These are phyloP conservation scores for Dendroctonus ponderosae DNA, from an alignment of 1,140 invertebrate genomes.

Conservation along the genomic window DNA sequence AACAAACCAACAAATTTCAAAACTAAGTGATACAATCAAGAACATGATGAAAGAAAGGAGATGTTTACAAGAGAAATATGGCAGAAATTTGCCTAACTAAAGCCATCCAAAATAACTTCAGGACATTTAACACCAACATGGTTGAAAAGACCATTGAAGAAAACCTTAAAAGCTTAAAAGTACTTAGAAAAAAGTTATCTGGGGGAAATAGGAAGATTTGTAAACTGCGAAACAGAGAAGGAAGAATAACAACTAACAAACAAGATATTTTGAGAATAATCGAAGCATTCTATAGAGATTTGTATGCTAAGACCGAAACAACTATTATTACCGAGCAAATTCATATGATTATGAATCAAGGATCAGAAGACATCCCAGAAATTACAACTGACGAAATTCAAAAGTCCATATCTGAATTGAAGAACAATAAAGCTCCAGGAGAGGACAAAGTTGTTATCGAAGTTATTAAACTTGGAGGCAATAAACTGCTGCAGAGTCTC, in stretches of 20 bases:
- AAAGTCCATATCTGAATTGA: neutral
- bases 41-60: no score
- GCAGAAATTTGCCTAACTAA: no score
- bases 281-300: neutral
- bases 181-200: neutral
- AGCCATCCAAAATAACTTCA: no score
- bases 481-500: neutral
- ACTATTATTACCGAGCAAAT: neutral
- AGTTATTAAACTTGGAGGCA: neutral
- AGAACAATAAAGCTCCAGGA: slow-evolving; percentile 12
- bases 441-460: slow-evolving; percentile 8
- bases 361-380: slow-evolving; percentile 6
- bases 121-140: no score
- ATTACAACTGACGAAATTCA: slow-evolving; percentile 5
- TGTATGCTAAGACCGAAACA: neutral
- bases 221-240: slow-evolving; percentile 1
- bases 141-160: neutral
- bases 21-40: no score
- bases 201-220: neutral
- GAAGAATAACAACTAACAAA: neutral
- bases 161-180: neutral
- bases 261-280: slow-evolving; percentile 1
- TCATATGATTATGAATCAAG: slow-evolving; percentile 6
- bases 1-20: no score
- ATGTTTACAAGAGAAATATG: no score